Percentiles rank a stretch among this genome's conserved stretches.
Conservation (phyloP, 2,888 invertebrate species). For the Teinopalpus imperialis region DNA sequence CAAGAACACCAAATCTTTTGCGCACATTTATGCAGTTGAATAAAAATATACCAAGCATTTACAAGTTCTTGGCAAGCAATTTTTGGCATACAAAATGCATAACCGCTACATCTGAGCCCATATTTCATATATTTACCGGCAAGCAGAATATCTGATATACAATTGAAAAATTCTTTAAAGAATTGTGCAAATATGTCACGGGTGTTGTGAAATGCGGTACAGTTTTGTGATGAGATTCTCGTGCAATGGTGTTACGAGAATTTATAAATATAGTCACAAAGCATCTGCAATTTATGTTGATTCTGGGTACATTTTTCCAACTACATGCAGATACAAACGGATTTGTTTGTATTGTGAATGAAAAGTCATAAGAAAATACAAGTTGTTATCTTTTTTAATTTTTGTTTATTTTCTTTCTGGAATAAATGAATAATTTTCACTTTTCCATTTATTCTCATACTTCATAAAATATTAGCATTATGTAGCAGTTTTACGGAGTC, state of each 20-base stretch:
- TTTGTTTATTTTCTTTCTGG: too few species aligned
- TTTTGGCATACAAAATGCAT: conserved; percentile 37
- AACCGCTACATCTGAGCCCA: conserved; percentile 35
- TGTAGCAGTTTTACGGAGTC: too few species aligned
- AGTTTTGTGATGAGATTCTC: conserved; percentile 24
- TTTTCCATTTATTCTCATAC: too few species aligned
- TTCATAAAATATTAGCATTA: too few species aligned
- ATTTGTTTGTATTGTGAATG: too few species aligned
- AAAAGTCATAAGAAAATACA: too few species aligned
- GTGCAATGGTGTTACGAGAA: conserved; percentile 9
- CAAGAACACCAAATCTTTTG: conserved; percentile 22
- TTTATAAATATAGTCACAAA: conserved; percentile 17
- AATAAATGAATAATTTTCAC: too few species aligned
- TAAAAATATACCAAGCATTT: conserved; percentile 25
- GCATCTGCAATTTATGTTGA: conserved; percentile 1
- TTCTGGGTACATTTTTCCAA: not conserved
- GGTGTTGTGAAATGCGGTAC: conserved; percentile 33
- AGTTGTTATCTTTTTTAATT: too few species aligned
- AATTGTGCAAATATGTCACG: conserved; percentile 36
- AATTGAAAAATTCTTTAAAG: conserved; percentile 37
- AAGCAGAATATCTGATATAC: conserved; percentile 31
- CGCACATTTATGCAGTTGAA: conserved; percentile 25
- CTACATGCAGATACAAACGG: not conserved
- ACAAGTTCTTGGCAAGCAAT: conserved; percentile 37
- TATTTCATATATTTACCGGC: conserved; percentile 35